phyloP scores from a whole-genome alignment of 23 tunicate genomes.

The Halocynthia aurantium region DNA sequence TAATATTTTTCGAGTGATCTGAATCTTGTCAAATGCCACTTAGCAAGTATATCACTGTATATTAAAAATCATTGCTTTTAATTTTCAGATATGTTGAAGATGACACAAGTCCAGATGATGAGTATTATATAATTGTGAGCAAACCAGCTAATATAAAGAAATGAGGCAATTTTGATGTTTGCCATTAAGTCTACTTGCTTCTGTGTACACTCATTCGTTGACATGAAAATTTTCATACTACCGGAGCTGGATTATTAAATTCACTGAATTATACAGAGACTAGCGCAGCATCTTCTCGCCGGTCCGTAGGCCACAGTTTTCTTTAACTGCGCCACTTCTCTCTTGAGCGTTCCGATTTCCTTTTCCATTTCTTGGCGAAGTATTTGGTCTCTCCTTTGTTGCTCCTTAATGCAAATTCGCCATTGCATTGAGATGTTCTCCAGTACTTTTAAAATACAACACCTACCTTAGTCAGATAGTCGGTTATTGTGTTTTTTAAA shows the following conservation, averaged over 20 bases:
- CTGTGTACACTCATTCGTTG: too few relatives aligned
- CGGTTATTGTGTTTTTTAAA: conserved; percentile 2
- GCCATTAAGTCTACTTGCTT: too few relatives aligned
- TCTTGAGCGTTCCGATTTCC: conserved; percentile 42
- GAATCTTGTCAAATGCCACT: too few relatives aligned
- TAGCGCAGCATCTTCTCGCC: conserved; percentile 8
- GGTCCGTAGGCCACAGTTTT: background rate
- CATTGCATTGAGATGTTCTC: background rate
- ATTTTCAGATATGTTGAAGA: conserved; percentile 42
- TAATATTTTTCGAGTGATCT: too few relatives aligned
- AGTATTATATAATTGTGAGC: conserved; percentile 64
- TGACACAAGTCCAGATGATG: conserved; percentile 48
- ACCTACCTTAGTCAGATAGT: conserved; percentile 3
- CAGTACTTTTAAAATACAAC: background rate
- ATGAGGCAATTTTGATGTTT: background rate
- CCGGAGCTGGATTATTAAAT: too few relatives aligned
- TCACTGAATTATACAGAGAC: background rate
- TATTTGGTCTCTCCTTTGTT: conserved; percentile 18
- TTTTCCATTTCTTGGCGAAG: conserved; percentile 29
- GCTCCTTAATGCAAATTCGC: background rate
- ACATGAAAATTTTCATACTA: too few relatives aligned
- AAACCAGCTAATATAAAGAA: conserved; percentile 26
- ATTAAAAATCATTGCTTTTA: too few relatives aligned
- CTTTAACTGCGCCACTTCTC: conserved; percentile 52
- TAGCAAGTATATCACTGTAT: too few relatives aligned